Evolutionary conservation across 2,797 vertebrate species (phyloP).

Genomic region (Apogon talboti): DNA sequence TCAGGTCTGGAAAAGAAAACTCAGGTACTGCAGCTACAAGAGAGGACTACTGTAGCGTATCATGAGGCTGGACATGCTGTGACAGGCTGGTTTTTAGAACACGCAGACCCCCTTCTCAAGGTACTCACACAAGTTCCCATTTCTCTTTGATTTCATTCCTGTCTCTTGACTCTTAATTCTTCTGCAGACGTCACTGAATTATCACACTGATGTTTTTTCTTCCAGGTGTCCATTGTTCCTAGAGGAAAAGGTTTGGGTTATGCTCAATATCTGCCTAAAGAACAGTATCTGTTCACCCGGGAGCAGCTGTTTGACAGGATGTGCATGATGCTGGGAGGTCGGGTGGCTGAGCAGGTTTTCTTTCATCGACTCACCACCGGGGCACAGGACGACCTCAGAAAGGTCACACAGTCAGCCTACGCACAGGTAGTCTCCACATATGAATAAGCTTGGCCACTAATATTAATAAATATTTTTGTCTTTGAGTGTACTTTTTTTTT

Average conservation of each 20-base stretch:
- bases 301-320: conserved; percentile 97
- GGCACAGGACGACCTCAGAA: conserved; percentile 94
- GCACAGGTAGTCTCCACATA: conserved; percentile 78
- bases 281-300: conserved; percentile 94
- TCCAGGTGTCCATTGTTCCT: conserved; percentile 96
- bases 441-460: too few relatives aligned
- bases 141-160: too few relatives aligned
- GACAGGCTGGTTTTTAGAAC: conserved; percentile 96
- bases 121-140: conserved; percentile 51
- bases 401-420: conserved; percentile 97
- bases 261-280: conserved; percentile 95
- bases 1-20: conserved; percentile 97
- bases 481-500: too few relatives aligned
- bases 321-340: conserved; percentile 97
- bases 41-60: conserved; percentile 97
- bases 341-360: conserved; percentile 95
- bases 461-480: too few relatives aligned
- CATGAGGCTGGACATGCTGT: conserved; percentile 97
- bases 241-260: conserved; percentile 95
- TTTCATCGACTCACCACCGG: conserved; percentile 94
- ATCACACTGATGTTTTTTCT: too few relatives aligned
- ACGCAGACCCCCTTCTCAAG: conserved; percentile 96
- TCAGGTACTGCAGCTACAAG: conserved; percentile 95
- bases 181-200: too few relatives aligned
- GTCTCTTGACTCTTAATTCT: too few relatives aligned